These are phyloP conservation scores for Fulica atra DNA, from an alignment of 2,113 vertebrate species.

Conservation along the genomic window DNA sequence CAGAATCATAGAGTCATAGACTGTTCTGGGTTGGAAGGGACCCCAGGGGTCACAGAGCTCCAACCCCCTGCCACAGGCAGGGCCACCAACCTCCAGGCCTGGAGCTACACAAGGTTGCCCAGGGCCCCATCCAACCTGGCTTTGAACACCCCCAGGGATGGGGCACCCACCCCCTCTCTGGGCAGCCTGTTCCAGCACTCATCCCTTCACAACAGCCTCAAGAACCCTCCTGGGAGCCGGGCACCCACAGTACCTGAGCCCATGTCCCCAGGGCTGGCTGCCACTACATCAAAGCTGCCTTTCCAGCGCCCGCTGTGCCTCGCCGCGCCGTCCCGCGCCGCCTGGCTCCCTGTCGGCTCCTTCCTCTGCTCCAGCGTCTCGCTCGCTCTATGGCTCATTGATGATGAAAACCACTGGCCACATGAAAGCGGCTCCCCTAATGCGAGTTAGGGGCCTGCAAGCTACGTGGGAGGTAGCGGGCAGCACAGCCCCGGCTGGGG, in stretches of 20 bases:
- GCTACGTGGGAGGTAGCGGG: neutral
- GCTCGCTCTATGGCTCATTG: neutral
- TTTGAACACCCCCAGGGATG: no score
- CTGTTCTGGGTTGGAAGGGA: no score
- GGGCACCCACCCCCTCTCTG: no score
- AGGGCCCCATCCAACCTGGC: no score
- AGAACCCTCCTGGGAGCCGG: neutral
- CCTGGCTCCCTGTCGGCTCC: neutral
- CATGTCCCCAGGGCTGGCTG: accelerated
- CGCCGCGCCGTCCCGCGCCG: accelerated
- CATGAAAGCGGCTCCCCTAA: conserved; percentile 31
- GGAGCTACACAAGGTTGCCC: no score
- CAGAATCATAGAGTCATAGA: no score
- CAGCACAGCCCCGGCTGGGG: neutral
- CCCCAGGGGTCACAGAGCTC: no score
- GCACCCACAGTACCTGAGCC: neutral
- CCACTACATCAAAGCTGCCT: neutral
- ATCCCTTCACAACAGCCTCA: accelerated
- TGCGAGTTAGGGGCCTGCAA: neutral
- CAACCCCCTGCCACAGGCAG: no score
- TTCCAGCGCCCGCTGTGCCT: neutral
- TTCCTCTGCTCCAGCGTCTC: neutral
- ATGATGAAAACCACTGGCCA: conserved; percentile 38
- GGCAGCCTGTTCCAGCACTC: no score
- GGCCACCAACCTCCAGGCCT: no score